phyloP scores from a whole-genome alignment of 2,888 invertebrate species.

The Leptodirus hochenwartii region DNA sequence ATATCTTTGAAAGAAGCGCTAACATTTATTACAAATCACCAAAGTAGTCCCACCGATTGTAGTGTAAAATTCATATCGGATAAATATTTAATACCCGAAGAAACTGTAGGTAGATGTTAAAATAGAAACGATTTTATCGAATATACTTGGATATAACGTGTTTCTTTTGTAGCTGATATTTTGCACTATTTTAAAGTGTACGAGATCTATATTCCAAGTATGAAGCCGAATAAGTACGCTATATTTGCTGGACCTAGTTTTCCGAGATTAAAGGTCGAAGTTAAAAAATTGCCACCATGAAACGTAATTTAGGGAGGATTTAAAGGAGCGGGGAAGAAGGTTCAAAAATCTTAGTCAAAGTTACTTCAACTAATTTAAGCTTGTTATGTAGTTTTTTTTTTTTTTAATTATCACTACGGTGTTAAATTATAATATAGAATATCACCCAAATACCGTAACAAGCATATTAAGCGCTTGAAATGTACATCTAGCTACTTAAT shows the following conservation, averaged over 20 bases:
- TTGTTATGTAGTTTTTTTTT: no score
- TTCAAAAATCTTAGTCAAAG: no score
- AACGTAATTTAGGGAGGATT: no score
- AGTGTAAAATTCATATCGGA: constrained; percentile 44
- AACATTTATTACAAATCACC: constrained; percentile 45
- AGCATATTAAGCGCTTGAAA: no score
- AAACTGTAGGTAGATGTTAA: constrained; percentile 29
- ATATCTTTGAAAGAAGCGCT: constrained; percentile 44
- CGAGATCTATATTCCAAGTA: constrained; percentile 42
- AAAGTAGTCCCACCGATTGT: constrained; percentile 37
- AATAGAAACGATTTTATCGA: constrained; percentile 6
- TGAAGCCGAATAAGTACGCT: constrained; percentile 16
- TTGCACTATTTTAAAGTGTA: constrained; percentile 48
- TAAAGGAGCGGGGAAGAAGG: no score
- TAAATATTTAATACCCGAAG: constrained; percentile 45
- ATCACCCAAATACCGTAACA: no score
- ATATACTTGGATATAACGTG: constrained; percentile 6
- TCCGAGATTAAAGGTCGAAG: constrained; percentile 16
- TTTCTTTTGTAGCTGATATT: constrained; percentile 27
- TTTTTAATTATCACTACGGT: no score
- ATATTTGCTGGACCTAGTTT: constrained; percentile 23
- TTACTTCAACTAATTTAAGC: no score
- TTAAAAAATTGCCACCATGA: no score
- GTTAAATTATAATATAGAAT: no score
- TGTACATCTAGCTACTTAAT: no score